These are phyloP conservation scores for Ganaspis sp. DNA, from an alignment of 1,140 invertebrate genomes.

Conservation along the genomic window DNA sequence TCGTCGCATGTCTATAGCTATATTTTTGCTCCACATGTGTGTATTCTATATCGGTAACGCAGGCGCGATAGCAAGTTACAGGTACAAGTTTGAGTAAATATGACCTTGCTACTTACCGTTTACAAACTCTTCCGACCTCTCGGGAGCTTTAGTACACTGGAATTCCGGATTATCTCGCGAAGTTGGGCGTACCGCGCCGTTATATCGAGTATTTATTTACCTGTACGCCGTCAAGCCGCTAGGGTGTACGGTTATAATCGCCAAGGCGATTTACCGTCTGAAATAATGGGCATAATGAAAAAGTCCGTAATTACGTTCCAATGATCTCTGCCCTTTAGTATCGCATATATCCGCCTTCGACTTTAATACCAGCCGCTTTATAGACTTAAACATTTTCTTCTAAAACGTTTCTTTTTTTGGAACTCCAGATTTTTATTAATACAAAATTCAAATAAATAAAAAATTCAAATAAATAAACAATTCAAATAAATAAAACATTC, in stretches of 20 bases:
- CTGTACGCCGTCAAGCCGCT: constrained; percentile 37
- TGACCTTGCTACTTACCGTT: constrained; percentile 60
- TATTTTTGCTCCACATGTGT: constrained; percentile 23
- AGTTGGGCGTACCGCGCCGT: constrained; percentile 55
- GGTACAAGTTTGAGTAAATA: constrained; percentile 57
- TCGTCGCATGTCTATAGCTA: constrained; percentile 3
- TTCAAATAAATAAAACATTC: no score
- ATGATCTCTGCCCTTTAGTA: constrained; percentile 35
- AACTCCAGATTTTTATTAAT: no score
- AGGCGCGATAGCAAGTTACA: constrained; percentile 41
- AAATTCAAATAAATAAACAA: no score
- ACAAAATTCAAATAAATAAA: no score
- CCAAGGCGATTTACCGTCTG: constrained; percentile 13
- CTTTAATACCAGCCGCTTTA: constrained; percentile 7
- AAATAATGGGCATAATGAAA: constrained; percentile 30
- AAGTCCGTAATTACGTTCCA: constrained; percentile 29
- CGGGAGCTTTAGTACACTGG: constrained; percentile 50
- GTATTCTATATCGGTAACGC: constrained; percentile 17
- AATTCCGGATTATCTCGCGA: constrained; percentile 55
- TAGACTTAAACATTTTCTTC: no score
- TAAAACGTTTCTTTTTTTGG: no score
- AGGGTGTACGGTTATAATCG: constrained; percentile 34
- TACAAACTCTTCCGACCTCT: constrained; percentile 56
- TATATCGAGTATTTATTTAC: constrained; percentile 60
- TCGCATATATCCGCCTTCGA: constrained; percentile 25